Conservation (phyloP, 2,888 invertebrate genomes). For the Gandaritis pyraliata region DNA sequence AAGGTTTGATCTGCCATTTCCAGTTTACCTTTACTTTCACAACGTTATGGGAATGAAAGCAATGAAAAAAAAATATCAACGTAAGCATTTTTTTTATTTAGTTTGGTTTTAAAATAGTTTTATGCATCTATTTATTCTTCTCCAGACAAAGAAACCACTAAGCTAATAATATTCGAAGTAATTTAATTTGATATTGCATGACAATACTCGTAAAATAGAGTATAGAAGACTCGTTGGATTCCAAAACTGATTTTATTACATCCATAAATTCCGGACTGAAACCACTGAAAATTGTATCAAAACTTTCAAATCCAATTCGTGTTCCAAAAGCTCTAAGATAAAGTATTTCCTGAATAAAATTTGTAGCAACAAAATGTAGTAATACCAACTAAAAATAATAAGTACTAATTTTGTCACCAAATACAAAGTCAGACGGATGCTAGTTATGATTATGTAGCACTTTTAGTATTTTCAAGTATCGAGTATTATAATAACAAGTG, state of each 20-base stretch:
- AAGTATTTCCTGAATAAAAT: conserved; percentile 38
- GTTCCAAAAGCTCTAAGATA: conserved; percentile 36
- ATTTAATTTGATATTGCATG: conserved; percentile 11
- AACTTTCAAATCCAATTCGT: conserved; percentile 35
- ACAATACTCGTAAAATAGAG: conserved; percentile 2
- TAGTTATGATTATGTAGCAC: background rate
- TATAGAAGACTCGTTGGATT: conserved; percentile 3
- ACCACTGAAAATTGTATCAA: conserved; percentile 34
- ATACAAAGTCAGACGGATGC: too few species aligned
- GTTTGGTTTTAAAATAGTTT: too few species aligned
- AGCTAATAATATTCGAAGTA: background rate
- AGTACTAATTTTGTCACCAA: too few species aligned
- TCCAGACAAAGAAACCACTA: background rate
- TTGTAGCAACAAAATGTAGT: conserved; percentile 17
- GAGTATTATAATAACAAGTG: too few species aligned
- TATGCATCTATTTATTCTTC: too few species aligned
- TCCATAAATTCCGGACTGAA: conserved; percentile 26
- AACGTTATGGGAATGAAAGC: too few species aligned
- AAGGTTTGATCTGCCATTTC: too few species aligned
- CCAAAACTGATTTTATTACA: conserved; percentile 30
- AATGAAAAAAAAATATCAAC: too few species aligned
- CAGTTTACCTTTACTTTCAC: too few species aligned
- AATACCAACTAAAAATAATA: background rate
- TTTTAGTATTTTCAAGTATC: too few species aligned
- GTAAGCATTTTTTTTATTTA: too few species aligned